Evolutionary conservation across 2,113 vertebrate species (phyloP), one percentile per base, ranked within the genome.

Genomic region (Patagioenas fasciata): DNA sequence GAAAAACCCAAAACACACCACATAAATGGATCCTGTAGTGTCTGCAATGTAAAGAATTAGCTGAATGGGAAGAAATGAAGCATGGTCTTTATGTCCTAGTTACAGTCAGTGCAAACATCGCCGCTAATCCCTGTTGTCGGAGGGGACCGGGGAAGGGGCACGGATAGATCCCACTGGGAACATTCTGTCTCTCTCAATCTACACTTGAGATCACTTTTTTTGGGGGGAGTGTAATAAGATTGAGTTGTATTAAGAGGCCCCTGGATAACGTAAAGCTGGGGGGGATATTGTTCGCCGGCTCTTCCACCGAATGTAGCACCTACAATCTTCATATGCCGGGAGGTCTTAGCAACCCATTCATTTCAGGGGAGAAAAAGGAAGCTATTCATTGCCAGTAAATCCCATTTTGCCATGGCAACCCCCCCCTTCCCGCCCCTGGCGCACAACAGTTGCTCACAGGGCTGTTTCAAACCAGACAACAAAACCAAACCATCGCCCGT

Each of bases 381-480:
- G 87, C 97, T 97, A 97, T 96, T 96, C 95, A 96, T 95, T 92
- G 71, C 91, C 84, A 69, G 84, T 57, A 97, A 97, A 97, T 97
- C 97, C 93, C 75, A 54, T 80, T 96, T 97, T 96, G 81, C 97
- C 97, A 97, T 97, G 96, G 96, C 95, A 96, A 96, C 96, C 94
- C 80, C 88, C 54, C 77, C 75, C 16, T 89, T 54, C 89, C 94
- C 66, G 2, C 67, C 93, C 90, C 93, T 88, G 3, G 0, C 29
- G 6, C 85, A 85, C 91, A 96, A 82, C 94, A 23, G 88, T 94
- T 80, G 94, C 64, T 96, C 94, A 69, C 94, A 91, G 71, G 67
- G 36, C 83, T 77, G 71, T 48, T 91, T 83, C 58, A 92, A 95
- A 74, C 64, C 58, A 56, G 80, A 58, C 92, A 89, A 93, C 92